Conservation (phyloP, 2,797 vertebrate species). For the Amazona finschi region DNA sequence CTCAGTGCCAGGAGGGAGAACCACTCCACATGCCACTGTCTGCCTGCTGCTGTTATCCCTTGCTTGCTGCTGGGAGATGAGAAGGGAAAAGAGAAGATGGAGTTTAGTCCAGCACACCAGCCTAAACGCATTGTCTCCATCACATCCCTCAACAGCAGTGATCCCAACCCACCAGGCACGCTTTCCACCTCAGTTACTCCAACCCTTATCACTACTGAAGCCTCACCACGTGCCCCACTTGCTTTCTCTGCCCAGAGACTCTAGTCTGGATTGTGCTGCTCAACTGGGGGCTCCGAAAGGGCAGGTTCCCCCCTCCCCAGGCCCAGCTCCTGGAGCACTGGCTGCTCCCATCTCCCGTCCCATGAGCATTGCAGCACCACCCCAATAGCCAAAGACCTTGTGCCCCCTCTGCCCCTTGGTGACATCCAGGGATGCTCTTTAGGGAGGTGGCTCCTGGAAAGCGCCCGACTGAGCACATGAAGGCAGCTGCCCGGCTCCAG, state of each 20-base stretch:
- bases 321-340: neutral
- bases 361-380: fast-evolving
- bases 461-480: fast-evolving
- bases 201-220: neutral
- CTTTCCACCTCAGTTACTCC: neutral
- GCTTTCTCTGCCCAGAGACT: neutral
- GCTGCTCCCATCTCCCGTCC: neutral
- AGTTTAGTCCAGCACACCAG: neutral
- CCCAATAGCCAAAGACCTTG: fast-evolving
- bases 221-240: neutral
- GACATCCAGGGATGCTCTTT: neutral
- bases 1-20: neutral
- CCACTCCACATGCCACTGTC: neutral
- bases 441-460: neutral
- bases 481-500: neutral
- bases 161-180: neutral
- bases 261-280: neutral
- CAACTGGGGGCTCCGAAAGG: neutral
- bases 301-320: neutral
- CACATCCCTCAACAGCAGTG: neutral
- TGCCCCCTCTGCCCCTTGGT: neutral
- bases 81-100: too few species aligned
- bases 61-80: neutral
- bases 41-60: neutral
- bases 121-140: neutral